Conservation (phyloP, 1,140 invertebrate species). For the Drosophila auraria region DNA sequence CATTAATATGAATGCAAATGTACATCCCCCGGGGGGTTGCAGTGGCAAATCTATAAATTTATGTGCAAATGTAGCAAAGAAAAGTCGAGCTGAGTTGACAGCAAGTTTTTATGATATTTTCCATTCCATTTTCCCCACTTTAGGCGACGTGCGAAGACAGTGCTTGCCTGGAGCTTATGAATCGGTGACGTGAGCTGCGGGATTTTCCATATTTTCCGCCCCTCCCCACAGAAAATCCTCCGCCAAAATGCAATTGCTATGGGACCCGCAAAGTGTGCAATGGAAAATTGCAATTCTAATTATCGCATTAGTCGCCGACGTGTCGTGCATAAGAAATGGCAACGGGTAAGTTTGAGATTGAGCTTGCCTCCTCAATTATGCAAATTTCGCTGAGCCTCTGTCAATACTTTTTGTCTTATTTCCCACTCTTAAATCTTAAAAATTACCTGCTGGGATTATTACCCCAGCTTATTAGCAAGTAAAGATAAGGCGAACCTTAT, state of each 20-base stretch:
- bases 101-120: conserved; percentile 75
- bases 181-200: conserved; percentile 68
- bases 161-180: conserved; percentile 67
- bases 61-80: conserved; percentile 76
- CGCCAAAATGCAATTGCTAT: conserved; percentile 62
- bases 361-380: conserved; percentile 60
- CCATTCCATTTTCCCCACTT: conserved; percentile 26
- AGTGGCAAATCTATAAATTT: conserved; percentile 75
- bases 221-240: not conserved
- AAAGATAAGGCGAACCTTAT: no score
- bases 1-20: conserved; percentile 83
- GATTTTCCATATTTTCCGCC: conserved; percentile 55
- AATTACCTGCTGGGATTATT: not conserved
- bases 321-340: conserved; percentile 81
- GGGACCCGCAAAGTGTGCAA: conserved; percentile 71
- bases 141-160: conserved; percentile 64
- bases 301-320: conserved; percentile 81
- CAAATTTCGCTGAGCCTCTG: conserved; percentile 50
- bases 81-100: conserved; percentile 68
- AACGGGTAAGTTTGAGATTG: conserved; percentile 65
- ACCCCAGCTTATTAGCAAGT: no score
- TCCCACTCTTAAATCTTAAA: conserved; percentile 1
- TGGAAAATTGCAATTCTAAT: conserved; percentile 85
- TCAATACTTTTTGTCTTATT: not conserved
- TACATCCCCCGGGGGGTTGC: conserved; percentile 1